These are phyloP conservation scores for Eremobia ochroleuca DNA, from an alignment of 2,888 invertebrate species.

Conservation along the genomic window DNA sequence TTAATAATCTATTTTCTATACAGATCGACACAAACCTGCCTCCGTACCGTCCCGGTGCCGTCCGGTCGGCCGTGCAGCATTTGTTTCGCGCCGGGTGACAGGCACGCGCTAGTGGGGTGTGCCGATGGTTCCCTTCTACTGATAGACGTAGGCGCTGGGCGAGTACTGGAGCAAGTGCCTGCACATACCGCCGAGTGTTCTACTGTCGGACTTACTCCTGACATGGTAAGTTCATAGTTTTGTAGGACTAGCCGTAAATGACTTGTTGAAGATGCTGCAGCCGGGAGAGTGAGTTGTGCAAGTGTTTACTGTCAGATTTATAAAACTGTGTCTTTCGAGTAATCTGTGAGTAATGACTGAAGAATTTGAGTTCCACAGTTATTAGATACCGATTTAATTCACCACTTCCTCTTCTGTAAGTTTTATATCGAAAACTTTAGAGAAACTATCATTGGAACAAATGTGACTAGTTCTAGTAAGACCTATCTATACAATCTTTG, in stretches of 20 bases:
- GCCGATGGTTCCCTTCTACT: constrained; percentile 96
- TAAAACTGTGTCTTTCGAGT: background rate
- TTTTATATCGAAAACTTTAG: background rate
- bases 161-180: constrained; percentile 94
- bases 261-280: background rate
- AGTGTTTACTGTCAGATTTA: background rate
- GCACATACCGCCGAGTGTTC: constrained; percentile 96
- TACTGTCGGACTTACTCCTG: constrained; percentile 95
- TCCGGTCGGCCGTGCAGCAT: constrained; percentile 93
- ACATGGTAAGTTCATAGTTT: constrained; percentile 89
- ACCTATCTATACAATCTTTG: background rate
- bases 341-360: no score
- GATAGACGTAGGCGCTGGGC: constrained; percentile 95
- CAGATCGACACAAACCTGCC: constrained; percentile 92
- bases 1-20: background rate
- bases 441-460: background rate
- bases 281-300: background rate
- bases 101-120: constrained; percentile 96
- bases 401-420: background rate
- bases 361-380: no score
- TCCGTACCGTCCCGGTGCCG: constrained; percentile 92
- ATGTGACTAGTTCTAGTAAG: background rate
- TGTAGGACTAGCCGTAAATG: background rate
- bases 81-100: constrained; percentile 96
- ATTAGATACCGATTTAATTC: background rate